Evolutionary conservation across 1,140 invertebrate species (phyloP).

Genomic region (Nixonia krombeini): DNA sequence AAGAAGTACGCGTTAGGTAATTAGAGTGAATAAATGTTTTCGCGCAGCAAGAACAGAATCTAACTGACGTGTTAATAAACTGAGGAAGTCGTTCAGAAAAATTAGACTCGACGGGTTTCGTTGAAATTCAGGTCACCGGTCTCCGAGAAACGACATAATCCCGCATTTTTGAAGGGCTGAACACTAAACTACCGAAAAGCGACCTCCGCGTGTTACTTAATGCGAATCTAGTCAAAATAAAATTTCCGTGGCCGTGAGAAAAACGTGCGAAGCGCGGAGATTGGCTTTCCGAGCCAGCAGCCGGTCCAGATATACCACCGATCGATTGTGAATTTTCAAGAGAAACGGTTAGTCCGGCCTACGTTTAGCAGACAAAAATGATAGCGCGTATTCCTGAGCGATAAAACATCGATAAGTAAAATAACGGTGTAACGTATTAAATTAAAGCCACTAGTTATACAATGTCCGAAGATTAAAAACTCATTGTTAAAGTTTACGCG

Average conservation of each 20-base stretch:
- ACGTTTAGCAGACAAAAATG: slow-evolving; percentile 57
- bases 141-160: slow-evolving; percentile 16
- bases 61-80: too few species aligned
- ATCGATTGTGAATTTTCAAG: slow-evolving; percentile 43
- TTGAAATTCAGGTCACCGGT: slow-evolving; percentile 31
- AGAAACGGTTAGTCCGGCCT: slow-evolving; percentile 67
- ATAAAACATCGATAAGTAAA: slow-evolving; percentile 22
- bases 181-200: slow-evolving; percentile 14
- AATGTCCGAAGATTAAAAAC: neutral
- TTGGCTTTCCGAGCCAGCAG: slow-evolving; percentile 8
- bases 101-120: too few species aligned
- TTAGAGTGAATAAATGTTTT: too few species aligned
- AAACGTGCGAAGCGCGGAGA: slow-evolving; percentile 8
- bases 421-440: neutral
- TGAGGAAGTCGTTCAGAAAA: too few species aligned
- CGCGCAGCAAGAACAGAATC: too few species aligned
- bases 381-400: slow-evolving; percentile 52
- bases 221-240: slow-evolving; percentile 55
- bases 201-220: slow-evolving; percentile 37
- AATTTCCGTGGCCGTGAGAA: slow-evolving; percentile 25
- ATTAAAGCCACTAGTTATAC: neutral
- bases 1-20: too few species aligned
- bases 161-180: slow-evolving; percentile 22
- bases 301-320: slow-evolving; percentile 39
- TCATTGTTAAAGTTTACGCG: neutral